Evolutionary conservation across 2,113 vertebrate genomes (phyloP).

Genomic region (Mormyrus iriodes): DNA sequence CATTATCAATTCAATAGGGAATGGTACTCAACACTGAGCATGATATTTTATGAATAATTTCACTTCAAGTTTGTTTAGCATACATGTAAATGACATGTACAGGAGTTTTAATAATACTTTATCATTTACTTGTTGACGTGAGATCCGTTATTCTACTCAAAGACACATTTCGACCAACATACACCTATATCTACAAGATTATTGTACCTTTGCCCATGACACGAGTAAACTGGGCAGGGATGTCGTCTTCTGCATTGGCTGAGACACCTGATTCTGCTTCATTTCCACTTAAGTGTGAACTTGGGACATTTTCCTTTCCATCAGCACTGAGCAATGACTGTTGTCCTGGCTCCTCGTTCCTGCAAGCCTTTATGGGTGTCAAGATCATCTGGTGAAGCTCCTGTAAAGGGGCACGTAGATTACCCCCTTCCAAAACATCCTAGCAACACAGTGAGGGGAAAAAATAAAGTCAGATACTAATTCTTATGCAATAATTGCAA

Average conservation of each 20-base stretch:
- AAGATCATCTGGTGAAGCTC: constrained; percentile 98
- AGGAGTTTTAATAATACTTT: background rate
- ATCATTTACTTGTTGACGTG: background rate
- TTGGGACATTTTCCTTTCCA: constrained; percentile 64
- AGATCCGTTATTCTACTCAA: background rate
- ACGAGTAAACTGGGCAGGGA: constrained; percentile 91
- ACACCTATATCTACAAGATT: background rate
- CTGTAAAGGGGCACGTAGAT: constrained; percentile 81
- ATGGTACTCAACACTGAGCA: background rate
- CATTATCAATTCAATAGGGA: background rate
- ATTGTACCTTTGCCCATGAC: constrained; percentile 95
- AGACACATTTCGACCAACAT: background rate
- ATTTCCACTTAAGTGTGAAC: constrained; percentile 72
- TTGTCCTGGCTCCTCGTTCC: constrained; percentile 62
- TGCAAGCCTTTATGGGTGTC: constrained; percentile 86
- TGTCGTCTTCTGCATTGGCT: constrained; percentile 79
- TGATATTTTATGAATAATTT: background rate
- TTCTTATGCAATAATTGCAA: background rate
- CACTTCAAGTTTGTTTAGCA: background rate
- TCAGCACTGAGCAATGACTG: constrained; percentile 66
- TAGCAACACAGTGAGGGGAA: constrained; percentile 33
- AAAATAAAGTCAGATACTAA: constrained; percentile 7
- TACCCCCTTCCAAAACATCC: constrained; percentile 93
- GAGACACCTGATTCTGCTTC: constrained; percentile 72
- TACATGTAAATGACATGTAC: background rate